Evolutionary conservation across 2,888 invertebrate genomes (phyloP), one percentile per base, ranked within the genome.

Genomic region (Schrankia costaestrigalis): DNA sequence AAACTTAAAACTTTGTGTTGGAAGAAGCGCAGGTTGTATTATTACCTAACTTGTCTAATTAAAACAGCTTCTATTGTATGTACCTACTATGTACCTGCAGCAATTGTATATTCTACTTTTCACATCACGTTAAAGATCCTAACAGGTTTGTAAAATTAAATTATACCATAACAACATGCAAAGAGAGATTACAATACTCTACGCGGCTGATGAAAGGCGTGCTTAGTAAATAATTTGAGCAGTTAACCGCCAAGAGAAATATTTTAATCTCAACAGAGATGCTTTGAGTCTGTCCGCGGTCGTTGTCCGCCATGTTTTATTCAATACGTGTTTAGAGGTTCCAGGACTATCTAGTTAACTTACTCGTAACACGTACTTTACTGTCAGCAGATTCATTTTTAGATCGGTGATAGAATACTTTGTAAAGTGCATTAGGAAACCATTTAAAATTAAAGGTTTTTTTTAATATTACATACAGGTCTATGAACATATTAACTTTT

Each of bases 211-310:
- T 64, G 67, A 73, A 71, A 65, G 56, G 63, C 63, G 46, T 51
- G 65, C 56, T 76, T 77, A 67, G 77, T 80, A 77, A 82, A 84
- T 83, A 78, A 81, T 82, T 79, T 74, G 64, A 72, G 64, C 67
- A 71, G 65, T 76, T 77, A 74, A 76, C 74, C 73, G 63, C 69
- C 44, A 54, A 70, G 71, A 60, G 73, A 79, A 78, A 80, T 83
- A 80, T 84, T 84, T 84, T 83, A 81, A 83, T 83, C 78, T 76
- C 74, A 55, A 67, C 70, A 70, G 67, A 65, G 68, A 69, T 61
- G 76, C 78, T 81, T 78, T 78, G 76, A 69, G 68, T 66, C 60
- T 56, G 63, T 52, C 49, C 52, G 62, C 71, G 76, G 78, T 74
- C 72, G 69, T 69, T 66, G 73, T 55, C 66, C 65, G 66, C 63